These are phyloP conservation scores for Etheostoma perlongum DNA, from an alignment of 2,797 vertebrate genomes.

Conservation along the genomic window DNA sequence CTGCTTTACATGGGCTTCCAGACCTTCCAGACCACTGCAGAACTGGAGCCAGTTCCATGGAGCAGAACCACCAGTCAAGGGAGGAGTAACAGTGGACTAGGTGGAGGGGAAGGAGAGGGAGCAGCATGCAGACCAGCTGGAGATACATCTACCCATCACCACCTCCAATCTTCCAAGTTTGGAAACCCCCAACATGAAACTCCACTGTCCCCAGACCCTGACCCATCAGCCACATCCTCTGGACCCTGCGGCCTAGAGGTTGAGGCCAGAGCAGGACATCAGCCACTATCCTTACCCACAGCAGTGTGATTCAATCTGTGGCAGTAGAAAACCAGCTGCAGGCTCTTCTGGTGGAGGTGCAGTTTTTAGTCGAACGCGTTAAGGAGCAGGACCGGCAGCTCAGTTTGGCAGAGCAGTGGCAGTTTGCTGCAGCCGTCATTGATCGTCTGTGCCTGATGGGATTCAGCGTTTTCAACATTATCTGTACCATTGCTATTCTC, in stretches of 20 bases:
- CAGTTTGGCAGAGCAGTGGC: constrained; percentile 86
- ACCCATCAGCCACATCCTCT: constrained; percentile 61
- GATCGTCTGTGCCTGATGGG: constrained; percentile 88
- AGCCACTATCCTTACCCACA: constrained; percentile 35
- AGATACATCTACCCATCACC: constrained; percentile 75
- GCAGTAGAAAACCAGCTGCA: constrained; percentile 82
- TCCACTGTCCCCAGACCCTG: constrained; percentile 70
- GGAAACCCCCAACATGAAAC: constrained; percentile 69
- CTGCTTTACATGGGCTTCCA: constrained; percentile 84
- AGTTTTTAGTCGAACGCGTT: constrained; percentile 84
- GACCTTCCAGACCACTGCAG: constrained; percentile 74
- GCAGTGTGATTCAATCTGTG: constrained; percentile 52
- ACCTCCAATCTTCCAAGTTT: constrained; percentile 69
- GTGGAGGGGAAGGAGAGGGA: constrained; percentile 63
- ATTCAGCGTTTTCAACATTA: constrained; percentile 89
- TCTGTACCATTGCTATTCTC: constrained; percentile 89
- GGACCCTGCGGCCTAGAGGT: constrained; percentile 62
- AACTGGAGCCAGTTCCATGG: constrained; percentile 74
- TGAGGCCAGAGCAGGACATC: constrained; percentile 47
- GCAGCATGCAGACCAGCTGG: constrained; percentile 46
- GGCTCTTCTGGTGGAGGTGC: constrained; percentile 86
- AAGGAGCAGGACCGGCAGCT: constrained; percentile 84
- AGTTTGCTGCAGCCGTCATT: constrained; percentile 88
- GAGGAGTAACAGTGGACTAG: constrained; percentile 43
- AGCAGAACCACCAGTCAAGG: constrained; percentile 54